Base-by-base conservation (phyloP, 1,140 invertebrate genomes). In the Agrilus planipennis region DNA sequence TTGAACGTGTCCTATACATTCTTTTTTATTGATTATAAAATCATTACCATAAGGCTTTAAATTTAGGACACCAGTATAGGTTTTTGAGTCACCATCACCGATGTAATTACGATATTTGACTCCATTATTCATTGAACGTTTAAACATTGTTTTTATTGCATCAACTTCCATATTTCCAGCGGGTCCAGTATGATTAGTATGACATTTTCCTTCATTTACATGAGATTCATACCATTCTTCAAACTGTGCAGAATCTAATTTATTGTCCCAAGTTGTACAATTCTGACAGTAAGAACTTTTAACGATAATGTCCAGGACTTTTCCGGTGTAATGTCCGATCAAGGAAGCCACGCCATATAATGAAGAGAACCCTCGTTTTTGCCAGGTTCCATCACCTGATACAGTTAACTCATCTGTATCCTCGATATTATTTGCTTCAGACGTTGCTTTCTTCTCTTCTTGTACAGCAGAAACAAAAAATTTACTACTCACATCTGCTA, bases 31-130 rank as follows among this genome's bases (percentile, higher is more conserved):
- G n/a, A n/a, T n/a, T n/a, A n/a, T n/a, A 53, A 15, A 47, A 20
- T 17, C 40, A 18, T 25, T 34, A 20, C 40, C 32, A 21, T 42
- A 44, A 17, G 32, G 31, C 10, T 41, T 12, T 4, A 30, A 12
- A 16, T 53, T 34, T 31, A 46, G 11, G 19, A 51, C 37, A 11
- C 35, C 37, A 36, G 42, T 47, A 28, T 35, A 47, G 28, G 44
- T 48, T 20, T 43, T 48, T 6, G 29, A 44, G 22, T 55, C 46
- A 16, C 45, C 47, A 46, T 54, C 52, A 15, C 51, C 50, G 18
- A 54, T 48, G 29, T 55, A 54, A 5, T 42, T 48, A 3, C 15
- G 17, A 49, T 53, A 54, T 31, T 34, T 44, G 10, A 47, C 47
- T 10, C 39, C 17, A 50, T 44, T 39, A 34, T 43, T 39, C 23